phyloP scores from a whole-genome alignment of 2,888 invertebrate genomes.

The Cephus spinipes region DNA sequence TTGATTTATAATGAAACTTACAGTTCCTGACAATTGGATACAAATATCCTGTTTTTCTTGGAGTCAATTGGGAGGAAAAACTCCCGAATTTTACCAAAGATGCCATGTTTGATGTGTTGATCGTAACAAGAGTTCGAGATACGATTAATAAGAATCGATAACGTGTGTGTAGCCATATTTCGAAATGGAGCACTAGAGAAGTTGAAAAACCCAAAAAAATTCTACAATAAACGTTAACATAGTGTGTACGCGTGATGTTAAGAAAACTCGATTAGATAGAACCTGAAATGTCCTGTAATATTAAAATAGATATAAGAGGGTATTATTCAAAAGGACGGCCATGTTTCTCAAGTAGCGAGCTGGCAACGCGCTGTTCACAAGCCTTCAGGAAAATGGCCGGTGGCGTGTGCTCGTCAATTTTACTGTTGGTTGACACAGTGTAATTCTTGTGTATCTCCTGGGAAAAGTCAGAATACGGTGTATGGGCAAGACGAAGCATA shows the following conservation, averaged over 20 bases:
- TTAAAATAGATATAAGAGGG: background rate
- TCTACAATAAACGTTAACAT: background rate
- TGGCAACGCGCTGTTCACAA: background rate
- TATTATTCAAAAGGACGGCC: constrained; percentile 5
- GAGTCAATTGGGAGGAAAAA: constrained; percentile 27
- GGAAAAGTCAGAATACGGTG: background rate
- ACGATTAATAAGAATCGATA: background rate
- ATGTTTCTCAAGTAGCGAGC: constrained; percentile 2
- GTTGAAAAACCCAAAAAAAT: background rate
- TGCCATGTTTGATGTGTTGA: constrained; percentile 33
- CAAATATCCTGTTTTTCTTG: constrained; percentile 27
- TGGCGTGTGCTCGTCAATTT: constrained; percentile 51
- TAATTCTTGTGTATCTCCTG: constrained; percentile 24
- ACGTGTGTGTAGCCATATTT: constrained; percentile 5
- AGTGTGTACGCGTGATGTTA: background rate
- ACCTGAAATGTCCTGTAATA: background rate
- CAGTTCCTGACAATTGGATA: constrained; percentile 34
- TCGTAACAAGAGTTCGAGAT: constrained; percentile 5
- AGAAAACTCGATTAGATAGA: background rate
- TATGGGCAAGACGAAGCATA: background rate
- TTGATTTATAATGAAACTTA: constrained; percentile 22
- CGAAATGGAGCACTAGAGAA: background rate
- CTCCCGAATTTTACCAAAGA: constrained; percentile 32
- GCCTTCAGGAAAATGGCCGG: constrained; percentile 55
- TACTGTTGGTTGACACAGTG: constrained; percentile 32